Percentiles rank a stretch among this genome's conserved stretches.
phyloP scores from a whole-genome alignment of 2,888 invertebrate species.

The Chymomyza procnemis region DNA sequence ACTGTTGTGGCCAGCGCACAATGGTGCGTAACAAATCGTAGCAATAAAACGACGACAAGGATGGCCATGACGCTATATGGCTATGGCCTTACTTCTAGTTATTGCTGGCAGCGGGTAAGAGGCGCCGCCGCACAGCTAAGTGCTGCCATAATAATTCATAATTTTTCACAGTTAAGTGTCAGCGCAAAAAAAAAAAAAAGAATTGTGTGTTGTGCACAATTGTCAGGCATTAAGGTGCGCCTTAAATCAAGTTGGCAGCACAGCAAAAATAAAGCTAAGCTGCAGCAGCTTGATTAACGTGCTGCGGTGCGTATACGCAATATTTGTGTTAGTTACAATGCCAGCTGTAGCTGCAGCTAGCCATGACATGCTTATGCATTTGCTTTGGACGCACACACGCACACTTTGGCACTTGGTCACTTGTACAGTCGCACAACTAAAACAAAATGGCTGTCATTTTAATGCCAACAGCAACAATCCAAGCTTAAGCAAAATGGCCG shows the following conservation, averaged over 20 bases:
- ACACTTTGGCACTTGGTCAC: no score
- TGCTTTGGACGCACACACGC: constrained; percentile 25
- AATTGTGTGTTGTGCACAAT: constrained; percentile 59
- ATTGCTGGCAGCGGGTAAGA: not conserved
- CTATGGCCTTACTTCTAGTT: constrained; percentile 28
- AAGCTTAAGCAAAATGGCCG: not conserved
- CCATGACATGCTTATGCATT: constrained; percentile 66
- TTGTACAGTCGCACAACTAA: constrained; percentile 2
- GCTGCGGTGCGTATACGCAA: constrained; percentile 51
- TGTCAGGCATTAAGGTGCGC: constrained; percentile 61
- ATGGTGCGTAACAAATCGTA: constrained; percentile 70
- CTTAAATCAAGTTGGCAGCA: constrained; percentile 62
- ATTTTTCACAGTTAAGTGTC: constrained; percentile 73
- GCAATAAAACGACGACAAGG: constrained; percentile 56
- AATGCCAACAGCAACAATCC: constrained; percentile 13
- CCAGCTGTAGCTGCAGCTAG: constrained; percentile 44
- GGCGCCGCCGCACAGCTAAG: constrained; percentile 15
- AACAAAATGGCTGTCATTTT: constrained; percentile 16
- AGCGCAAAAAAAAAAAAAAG: constrained; percentile 40
- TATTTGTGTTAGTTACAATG: constrained; percentile 20
- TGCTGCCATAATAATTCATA: constrained; percentile 70
- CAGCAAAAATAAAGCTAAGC: constrained; percentile 17
- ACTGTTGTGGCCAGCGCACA: constrained; percentile 57
- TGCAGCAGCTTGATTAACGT: constrained; percentile 21
- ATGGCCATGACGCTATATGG: constrained; percentile 14